Conservation (phyloP, 2,113 vertebrate genomes). For the Notarius lentiginosus region DNA sequence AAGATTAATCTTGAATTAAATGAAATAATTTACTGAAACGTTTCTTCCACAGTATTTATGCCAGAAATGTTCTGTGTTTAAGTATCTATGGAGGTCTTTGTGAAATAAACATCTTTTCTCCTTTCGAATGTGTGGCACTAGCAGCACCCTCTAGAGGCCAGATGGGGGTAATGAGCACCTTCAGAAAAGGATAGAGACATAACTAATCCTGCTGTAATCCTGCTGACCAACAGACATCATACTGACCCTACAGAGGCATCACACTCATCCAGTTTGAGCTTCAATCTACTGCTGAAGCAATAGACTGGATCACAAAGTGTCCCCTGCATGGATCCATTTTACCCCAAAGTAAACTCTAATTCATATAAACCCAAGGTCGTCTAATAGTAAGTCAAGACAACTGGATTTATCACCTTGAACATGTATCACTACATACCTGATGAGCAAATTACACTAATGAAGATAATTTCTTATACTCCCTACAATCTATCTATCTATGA, state of each 20-base stretch:
- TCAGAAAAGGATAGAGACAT: neutral
- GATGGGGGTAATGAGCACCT: neutral
- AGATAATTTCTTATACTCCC: neutral
- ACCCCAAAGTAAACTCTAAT: neutral
- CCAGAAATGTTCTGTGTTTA: neutral
- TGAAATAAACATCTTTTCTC: neutral
- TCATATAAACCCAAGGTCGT: neutral
- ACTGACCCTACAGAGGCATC: neutral
- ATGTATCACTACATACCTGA: neutral
- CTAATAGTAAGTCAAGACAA: neutral
- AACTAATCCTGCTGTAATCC: neutral
- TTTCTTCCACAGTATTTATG: neutral
- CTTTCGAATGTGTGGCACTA: neutral
- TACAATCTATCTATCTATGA: too few species aligned
- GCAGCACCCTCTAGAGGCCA: conserved; percentile 37
- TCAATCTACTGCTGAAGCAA: neutral
- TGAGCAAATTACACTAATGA: neutral
- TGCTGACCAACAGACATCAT: neutral
- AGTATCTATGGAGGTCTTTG: neutral
- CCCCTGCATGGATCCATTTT: neutral
- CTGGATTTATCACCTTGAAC: neutral
- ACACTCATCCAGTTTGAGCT: neutral
- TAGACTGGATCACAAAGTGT: neutral
- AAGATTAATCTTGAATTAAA: neutral
- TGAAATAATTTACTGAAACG: neutral